phyloP scores from a whole-genome alignment of 1,140 invertebrate species.

The Tachypleus tridentatus region DNA sequence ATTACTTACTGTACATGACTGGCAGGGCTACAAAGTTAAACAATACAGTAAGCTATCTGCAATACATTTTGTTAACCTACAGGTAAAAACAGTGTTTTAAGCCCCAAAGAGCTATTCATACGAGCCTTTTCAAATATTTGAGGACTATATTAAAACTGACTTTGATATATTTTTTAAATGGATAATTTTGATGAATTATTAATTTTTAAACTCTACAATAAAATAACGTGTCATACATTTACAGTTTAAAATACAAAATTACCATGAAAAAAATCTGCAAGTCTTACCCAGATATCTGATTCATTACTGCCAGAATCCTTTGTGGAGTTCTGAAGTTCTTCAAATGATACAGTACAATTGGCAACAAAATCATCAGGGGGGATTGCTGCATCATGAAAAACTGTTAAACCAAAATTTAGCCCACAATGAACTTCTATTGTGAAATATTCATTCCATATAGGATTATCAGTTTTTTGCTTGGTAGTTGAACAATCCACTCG shows the following conservation, averaged over 20 bases:
- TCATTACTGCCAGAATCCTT: conserved; percentile 42
- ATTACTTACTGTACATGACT: too few relatives aligned
- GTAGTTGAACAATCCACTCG: conserved; percentile 70
- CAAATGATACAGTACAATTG: conserved; percentile 90
- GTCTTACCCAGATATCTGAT: conserved; percentile 84
- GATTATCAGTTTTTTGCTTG: conserved; percentile 85
- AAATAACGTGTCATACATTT: background rate
- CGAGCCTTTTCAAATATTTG: too few relatives aligned
- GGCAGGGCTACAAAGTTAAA: too few relatives aligned
- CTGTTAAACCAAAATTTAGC: conserved; percentile 80
- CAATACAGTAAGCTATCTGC: too few relatives aligned
- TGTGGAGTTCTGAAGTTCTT: conserved; percentile 62
- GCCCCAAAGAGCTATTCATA: too few relatives aligned
- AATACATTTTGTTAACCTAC: too few relatives aligned
- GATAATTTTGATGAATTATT: too few relatives aligned
- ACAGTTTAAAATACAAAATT: conserved; percentile 6
- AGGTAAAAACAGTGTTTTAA: too few relatives aligned
- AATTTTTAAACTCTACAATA: too few relatives aligned
- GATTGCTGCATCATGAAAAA: conserved; percentile 97
- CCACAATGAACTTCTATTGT: conserved; percentile 83
- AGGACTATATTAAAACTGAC: too few relatives aligned
- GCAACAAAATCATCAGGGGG: conserved; percentile 95
- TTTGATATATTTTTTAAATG: too few relatives aligned
- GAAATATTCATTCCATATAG: conserved; percentile 87
- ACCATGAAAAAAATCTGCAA: conserved; percentile 1